These are phyloP conservation scores for Trimorus sp. DNA, from an alignment of 2,888 invertebrate species.

Conservation along the genomic window DNA sequence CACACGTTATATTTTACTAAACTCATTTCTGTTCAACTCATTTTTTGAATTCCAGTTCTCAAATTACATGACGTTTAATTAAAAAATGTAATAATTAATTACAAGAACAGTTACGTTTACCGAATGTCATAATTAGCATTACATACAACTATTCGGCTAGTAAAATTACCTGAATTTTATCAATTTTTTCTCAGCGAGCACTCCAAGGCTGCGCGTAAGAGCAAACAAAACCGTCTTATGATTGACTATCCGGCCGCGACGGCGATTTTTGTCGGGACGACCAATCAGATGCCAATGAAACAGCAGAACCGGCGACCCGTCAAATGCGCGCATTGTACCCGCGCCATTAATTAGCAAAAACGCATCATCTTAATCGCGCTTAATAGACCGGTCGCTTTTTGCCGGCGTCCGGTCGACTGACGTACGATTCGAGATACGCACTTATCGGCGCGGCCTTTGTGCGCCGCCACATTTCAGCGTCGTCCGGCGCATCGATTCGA, in stretches of 20 bases:
- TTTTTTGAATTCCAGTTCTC: too few species aligned
- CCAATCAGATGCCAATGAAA: constrained; percentile 34
- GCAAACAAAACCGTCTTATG: constrained; percentile 35
- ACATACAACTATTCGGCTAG: too few species aligned
- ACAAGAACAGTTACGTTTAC: too few species aligned
- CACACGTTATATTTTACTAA: too few species aligned
- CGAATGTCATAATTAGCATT: too few species aligned
- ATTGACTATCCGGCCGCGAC: constrained; percentile 18
- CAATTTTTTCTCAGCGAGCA: too few species aligned
- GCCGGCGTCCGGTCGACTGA: constrained; percentile 30
- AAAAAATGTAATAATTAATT: too few species aligned
- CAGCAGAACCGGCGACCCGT: constrained; percentile 55
- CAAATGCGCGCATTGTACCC: constrained; percentile 57
- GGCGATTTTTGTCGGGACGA: constrained; percentile 21
- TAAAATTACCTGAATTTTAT: too few species aligned
- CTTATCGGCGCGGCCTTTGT: constrained; percentile 25
- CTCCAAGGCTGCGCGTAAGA: constrained; percentile 8
- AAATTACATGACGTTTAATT: too few species aligned
- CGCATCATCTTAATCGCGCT: constrained; percentile 58
- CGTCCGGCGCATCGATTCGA: constrained; percentile 48
- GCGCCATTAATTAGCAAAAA: constrained; percentile 63
- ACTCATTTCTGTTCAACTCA: too few species aligned
- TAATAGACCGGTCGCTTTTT: constrained; percentile 55
- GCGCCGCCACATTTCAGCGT: constrained; percentile 37
- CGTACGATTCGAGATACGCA: constrained; percentile 46